Evolutionary conservation across 2,888 invertebrate species (phyloP).

Genomic region (Dysmachus trigonus): DNA sequence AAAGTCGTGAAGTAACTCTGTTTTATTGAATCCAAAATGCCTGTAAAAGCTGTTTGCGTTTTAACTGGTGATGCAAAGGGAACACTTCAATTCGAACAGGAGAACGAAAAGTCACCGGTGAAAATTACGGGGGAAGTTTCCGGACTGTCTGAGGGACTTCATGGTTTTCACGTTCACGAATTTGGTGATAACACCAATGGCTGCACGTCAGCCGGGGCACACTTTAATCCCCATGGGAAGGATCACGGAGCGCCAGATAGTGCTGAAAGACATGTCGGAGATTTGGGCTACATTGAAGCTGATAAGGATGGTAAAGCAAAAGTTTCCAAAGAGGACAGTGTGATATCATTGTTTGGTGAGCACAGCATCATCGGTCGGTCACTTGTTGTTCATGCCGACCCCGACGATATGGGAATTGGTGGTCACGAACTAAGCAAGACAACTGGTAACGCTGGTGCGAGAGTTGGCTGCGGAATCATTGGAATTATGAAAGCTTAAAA

Average conservation of each 20-base stretch:
- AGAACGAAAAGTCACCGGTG: slow-evolving; percentile 73
- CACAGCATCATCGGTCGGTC: slow-evolving; percentile 86
- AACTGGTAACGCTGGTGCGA: slow-evolving; percentile 94
- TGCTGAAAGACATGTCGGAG: slow-evolving; percentile 83
- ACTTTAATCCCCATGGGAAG: slow-evolving; percentile 85
- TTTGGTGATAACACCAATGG: slow-evolving; percentile 96
- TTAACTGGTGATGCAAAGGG: slow-evolving; percentile 86
- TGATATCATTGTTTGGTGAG: slow-evolving; percentile 74
- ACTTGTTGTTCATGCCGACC: slow-evolving; percentile 90
- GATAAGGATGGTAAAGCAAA: slow-evolving; percentile 72
- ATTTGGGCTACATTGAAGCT: slow-evolving; percentile 85
- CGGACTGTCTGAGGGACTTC: slow-evolving; percentile 78
- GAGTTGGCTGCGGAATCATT: slow-evolving; percentile 66
- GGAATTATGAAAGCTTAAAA: slow-evolving; percentile 55
- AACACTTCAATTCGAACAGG: slow-evolving; percentile 81
- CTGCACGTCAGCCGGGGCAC: slow-evolving; percentile 93
- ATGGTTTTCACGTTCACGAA: slow-evolving; percentile 90
- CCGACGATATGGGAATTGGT: slow-evolving; percentile 92
- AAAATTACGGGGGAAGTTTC: slow-evolving; percentile 82
- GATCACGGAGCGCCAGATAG: slow-evolving; percentile 86
- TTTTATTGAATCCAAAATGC: slow-evolving; percentile 63
- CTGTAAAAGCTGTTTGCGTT: slow-evolving; percentile 84
- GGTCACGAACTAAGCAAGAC: slow-evolving; percentile 91
- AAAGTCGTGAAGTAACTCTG: neutral
- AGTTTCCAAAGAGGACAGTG: slow-evolving; percentile 71